A percentile compares a stretch with the other conserved stretches of the same genome.
Evolutionary conservation across 2,797 vertebrate species (phyloP).

Genomic region (Chiloscyllium punctatum): DNA sequence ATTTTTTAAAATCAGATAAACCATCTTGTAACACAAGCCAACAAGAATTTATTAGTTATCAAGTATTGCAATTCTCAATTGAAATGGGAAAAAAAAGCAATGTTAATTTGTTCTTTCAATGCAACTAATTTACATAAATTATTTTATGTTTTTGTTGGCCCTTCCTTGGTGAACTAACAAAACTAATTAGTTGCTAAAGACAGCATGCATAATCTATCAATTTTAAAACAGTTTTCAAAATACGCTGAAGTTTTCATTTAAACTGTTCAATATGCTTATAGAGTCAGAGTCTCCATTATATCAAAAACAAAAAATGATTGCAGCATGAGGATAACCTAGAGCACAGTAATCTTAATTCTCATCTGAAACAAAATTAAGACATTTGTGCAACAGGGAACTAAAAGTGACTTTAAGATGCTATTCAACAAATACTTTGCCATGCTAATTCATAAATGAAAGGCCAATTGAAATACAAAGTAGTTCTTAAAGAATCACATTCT

Average conservation of each 20-base stretch:
- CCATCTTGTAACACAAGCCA: too few species aligned
- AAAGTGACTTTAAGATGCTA: not conserved
- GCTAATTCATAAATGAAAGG: not conserved
- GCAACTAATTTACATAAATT: not conserved
- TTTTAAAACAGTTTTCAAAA: not conserved
- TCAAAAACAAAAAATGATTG: not conserved
- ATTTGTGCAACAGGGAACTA: not conserved
- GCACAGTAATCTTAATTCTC: not conserved
- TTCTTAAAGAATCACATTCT: not conserved
- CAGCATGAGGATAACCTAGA: not conserved
- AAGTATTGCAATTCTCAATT: not conserved
- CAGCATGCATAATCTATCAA: not conserved
- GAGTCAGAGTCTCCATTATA: too few species aligned
- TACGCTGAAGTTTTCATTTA: not conserved
- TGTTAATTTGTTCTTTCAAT: not conserved
- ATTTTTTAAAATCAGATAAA: too few species aligned
- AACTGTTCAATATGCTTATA: not conserved
- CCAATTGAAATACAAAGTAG: not conserved
- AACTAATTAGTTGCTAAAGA: too few species aligned
- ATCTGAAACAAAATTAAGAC: not conserved
- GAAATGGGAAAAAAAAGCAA: not conserved
- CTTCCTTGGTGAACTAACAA: too few species aligned
- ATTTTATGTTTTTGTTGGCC: too few species aligned
- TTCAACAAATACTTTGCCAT: not conserved
- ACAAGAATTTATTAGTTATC: not conserved